phyloP scores from a whole-genome alignment of 2,113 vertebrate species.

The crab-eating macaque (Macaca fascicularis) region DNA sequence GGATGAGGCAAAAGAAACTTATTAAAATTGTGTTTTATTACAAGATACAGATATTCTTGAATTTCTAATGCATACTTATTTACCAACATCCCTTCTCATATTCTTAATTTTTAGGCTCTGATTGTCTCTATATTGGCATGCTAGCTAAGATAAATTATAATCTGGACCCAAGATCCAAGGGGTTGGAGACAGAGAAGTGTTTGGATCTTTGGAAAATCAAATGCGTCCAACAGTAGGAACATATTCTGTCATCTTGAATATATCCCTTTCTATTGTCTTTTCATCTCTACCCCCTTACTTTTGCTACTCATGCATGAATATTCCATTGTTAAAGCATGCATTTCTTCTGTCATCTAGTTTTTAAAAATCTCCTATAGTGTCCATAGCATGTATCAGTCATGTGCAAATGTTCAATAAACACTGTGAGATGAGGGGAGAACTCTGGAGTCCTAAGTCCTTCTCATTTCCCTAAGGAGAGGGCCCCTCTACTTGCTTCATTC shows the following conservation, averaged over 20 bases:
- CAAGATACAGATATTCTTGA: background rate
- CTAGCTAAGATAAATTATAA: background rate
- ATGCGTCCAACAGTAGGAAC: background rate
- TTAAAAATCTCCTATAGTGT: background rate
- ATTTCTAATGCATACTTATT: background rate
- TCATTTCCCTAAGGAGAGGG: background rate
- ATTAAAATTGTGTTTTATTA: constrained; percentile 4
- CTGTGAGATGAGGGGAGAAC: background rate
- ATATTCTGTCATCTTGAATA: background rate
- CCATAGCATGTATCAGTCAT: background rate
- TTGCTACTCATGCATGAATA: background rate
- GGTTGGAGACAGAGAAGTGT: background rate
- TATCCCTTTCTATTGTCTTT: background rate
- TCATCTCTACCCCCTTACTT: background rate
- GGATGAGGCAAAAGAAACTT: background rate
- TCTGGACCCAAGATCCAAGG: background rate
- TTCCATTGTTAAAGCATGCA: background rate
- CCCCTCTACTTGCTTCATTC: background rate
- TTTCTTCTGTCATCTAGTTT: background rate
- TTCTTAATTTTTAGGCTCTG: background rate
- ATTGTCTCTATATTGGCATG: background rate
- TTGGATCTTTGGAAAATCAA: background rate
- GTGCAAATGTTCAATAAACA: background rate
- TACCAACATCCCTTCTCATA: background rate
- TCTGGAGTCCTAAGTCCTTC: background rate